Evolutionary conservation across 2,888 invertebrate species (phyloP), one percentile per base, ranked within the genome.

Genomic region (Julus scandinavius): DNA sequence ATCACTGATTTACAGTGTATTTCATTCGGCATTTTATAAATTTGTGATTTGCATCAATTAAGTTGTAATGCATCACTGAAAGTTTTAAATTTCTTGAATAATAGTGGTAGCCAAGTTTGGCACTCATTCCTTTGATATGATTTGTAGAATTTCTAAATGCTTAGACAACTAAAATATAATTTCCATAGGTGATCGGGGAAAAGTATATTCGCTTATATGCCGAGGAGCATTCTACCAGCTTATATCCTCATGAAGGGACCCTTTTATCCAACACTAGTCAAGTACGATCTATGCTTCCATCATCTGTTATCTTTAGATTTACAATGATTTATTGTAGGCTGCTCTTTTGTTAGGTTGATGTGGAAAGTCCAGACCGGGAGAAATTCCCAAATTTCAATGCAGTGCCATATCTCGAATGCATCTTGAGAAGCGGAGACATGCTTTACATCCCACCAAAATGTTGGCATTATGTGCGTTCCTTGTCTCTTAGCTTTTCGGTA

Each of bases 401-500:
- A 15, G 92, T 91, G 6, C 90, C 91, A 2, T 92, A 91, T 88
- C 83, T 90, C 11, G 93, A 93, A 90, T 91, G 92, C 89, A 89
- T 93, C 11, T 90, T 94, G 45, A 89, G 90, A 80, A 90, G 91
- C 13, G 98, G 99, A 0, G 97, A 99, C 91, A 96, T 98, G 94
- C 92, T 99, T 88, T 99, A 96, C 91, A 97, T 99, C 90, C 99
- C 99, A 17, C 96, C 96, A 3, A 96, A 96, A 92, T 98, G 97
- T 96, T 99, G 99, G 99, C 99, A 99, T 93, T 98, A 96, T 93
- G 97, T 99, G 6, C 95, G 96, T 90, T 96, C 98, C 0, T 93
- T 98, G 84, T 95, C 96, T 63, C 94, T 96, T 80, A 98, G 98
- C 92, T 98, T 99, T 92, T 99, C 99, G 20, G 96, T 99, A 0